A percentile compares a stretch with the other conserved stretches of the same genome.
Conservation (phyloP, 2,797 vertebrate genomes). For the Hemibagrus guttatus region DNA sequence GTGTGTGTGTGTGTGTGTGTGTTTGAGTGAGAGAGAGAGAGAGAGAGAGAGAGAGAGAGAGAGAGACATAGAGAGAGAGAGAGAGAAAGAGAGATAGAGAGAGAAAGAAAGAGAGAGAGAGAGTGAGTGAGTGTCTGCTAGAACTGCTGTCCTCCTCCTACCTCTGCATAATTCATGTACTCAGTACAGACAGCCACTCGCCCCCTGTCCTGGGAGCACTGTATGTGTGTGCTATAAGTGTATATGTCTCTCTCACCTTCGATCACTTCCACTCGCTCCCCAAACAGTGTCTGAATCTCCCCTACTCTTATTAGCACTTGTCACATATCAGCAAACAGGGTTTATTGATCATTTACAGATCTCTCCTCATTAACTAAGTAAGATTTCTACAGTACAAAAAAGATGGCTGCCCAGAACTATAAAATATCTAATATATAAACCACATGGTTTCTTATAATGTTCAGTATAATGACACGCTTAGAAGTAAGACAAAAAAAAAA, state of each 20-base stretch:
- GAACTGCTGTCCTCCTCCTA: slow-evolving; percentile 59
- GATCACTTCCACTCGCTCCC: slow-evolving; percentile 33
- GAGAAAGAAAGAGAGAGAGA: background rate
- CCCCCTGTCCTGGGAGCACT: slow-evolving; percentile 58
- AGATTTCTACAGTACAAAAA: background rate
- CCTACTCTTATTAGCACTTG: slow-evolving; percentile 34
- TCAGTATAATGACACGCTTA: slow-evolving; percentile 5
- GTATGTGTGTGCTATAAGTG: slow-evolving; percentile 49
- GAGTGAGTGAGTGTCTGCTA: slow-evolving; percentile 42
- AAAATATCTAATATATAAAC: slow-evolving; percentile 7
- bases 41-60: slow-evolving; percentile 9
- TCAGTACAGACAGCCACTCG: slow-evolving; percentile 57
- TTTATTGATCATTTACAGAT: slow-evolving; percentile 50
- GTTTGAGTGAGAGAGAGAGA: slow-evolving; percentile 39
- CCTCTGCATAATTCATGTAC: slow-evolving; percentile 62
- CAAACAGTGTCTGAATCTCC: slow-evolving; percentile 36
- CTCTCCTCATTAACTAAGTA: slow-evolving; percentile 21
- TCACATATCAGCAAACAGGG: slow-evolving; percentile 25
- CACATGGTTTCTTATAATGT: background rate
- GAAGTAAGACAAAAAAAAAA: background rate
- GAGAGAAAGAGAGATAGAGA: slow-evolving; percentile 7
- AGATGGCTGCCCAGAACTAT: background rate
- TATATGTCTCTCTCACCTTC: slow-evolving; percentile 49
- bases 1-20: slow-evolving; percentile 47
- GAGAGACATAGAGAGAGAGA: background rate